Evolutionary conservation across 1,140 invertebrate genomes (phyloP).

Genomic region (Araneus ventricosus): DNA sequence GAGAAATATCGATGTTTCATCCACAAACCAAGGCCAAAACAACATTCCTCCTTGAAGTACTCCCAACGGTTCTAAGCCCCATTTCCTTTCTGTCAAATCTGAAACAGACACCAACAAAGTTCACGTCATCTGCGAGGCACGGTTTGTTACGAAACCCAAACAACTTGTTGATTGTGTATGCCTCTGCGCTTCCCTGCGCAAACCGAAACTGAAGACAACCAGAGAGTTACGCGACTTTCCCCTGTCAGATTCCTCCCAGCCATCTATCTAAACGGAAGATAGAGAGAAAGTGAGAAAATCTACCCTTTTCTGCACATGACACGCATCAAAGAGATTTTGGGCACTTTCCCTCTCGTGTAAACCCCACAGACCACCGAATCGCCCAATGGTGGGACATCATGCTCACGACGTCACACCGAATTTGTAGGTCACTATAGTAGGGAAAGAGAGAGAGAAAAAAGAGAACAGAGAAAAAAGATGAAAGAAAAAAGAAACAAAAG

Average conservation of each 20-base stretch:
- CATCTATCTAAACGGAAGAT: conserved; percentile 27
- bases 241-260: not conserved
- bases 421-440: conserved; percentile 22
- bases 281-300: conserved; percentile 44
- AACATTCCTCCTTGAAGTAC: not conserved
- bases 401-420: conserved; percentile 32
- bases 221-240: not conserved
- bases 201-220: conserved; percentile 9
- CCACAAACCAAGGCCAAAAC: not conserved
- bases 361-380: conserved; percentile 21
- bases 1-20: not conserved
- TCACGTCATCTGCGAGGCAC: not conserved
- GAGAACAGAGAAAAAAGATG: not conserved
- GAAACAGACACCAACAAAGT: not conserved
- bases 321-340: conserved; percentile 15
- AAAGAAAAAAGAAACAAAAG: not conserved
- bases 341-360: conserved; percentile 22
- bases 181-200: not conserved
- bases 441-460: not conserved
- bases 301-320: conserved; percentile 16
- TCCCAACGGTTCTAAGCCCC: not conserved
- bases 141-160: not conserved
- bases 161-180: conserved; percentile 10
- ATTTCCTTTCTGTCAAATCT: not conserved
- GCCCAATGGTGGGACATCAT: conserved; percentile 28